phyloP scores from a whole-genome alignment of 2,888 invertebrate species.

The Muscina levida region DNA sequence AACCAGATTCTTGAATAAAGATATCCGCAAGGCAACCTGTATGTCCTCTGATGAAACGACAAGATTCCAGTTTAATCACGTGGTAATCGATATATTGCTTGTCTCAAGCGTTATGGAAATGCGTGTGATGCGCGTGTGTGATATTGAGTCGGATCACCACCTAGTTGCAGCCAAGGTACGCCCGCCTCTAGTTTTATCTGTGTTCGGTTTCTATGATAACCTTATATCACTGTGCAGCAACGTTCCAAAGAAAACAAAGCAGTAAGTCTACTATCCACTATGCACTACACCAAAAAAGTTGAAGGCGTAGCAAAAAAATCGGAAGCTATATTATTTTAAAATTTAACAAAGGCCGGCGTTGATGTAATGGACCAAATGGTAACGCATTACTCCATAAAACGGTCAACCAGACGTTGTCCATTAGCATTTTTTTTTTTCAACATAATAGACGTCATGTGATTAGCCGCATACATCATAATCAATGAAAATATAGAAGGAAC shows the following conservation, averaged over 20 bases:
- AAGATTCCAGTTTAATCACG: too few relatives aligned
- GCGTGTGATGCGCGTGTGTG: too few relatives aligned
- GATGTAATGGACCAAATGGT: constrained; percentile 22
- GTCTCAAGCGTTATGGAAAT: too few relatives aligned
- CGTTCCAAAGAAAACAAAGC: constrained; percentile 18
- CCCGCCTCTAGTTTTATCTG: too few relatives aligned
- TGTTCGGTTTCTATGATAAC: not conserved
- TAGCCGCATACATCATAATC: not conserved
- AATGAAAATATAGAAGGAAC: not conserved
- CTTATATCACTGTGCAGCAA: not conserved
- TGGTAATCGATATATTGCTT: too few relatives aligned
- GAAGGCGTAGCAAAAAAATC: not conserved
- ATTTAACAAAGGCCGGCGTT: too few relatives aligned
- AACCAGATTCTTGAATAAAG: too few relatives aligned
- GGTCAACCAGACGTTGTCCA: constrained; percentile 26
- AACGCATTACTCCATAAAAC: constrained; percentile 17
- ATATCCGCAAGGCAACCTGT: too few relatives aligned
- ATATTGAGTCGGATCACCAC: not conserved
- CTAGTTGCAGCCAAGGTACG: too few relatives aligned
- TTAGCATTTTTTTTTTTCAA: constrained; percentile 29
- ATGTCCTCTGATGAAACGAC: too few relatives aligned
- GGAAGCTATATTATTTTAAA: constrained; percentile 9
- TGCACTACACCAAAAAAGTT: not conserved
- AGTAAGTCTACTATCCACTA: constrained; percentile 30
- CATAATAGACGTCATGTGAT: constrained; percentile 9